Evolutionary conservation across 2,888 invertebrate species (phyloP).

Genomic region (Dysmachus trigonus): DNA sequence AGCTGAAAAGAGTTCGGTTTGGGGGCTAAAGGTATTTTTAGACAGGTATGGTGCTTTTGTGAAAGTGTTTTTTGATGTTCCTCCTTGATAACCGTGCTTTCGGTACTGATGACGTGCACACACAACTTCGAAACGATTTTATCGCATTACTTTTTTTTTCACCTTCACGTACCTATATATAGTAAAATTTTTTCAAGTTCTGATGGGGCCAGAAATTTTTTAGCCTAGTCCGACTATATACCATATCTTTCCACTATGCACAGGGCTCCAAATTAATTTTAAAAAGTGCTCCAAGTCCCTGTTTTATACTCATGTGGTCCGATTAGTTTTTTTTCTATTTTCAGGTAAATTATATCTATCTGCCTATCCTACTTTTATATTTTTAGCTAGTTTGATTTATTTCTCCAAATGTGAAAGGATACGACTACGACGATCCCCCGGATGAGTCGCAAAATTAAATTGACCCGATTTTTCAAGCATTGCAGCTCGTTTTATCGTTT

Average conservation of each 20-base stretch:
- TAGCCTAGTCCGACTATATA: background rate
- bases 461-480: background rate
- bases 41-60: constrained; percentile 18
- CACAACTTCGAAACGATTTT: background rate
- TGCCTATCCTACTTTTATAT: no score
- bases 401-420: background rate
- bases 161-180: no score
- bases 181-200: constrained; percentile 15
- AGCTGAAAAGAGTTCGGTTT: constrained; percentile 17
- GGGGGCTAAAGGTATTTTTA: background rate
- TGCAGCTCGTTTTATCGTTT: background rate
- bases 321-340: background rate
- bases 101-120: constrained; percentile 7
- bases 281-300: background rate
- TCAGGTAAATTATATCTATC: background rate
- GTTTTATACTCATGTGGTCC: background rate
- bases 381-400: background rate
- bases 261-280: constrained; percentile 4
- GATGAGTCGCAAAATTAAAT: background rate
- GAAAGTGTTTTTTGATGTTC: constrained; percentile 48
- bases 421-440: background rate
- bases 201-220: background rate
- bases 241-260: background rate
- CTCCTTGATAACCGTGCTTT: constrained; percentile 40
- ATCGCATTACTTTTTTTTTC: constrained; percentile 13